Percentiles rank a stretch among this genome's conserved stretches.
These are phyloP conservation scores for Mythimna pallens DNA, from an alignment of 2,888 invertebrate species.

Conservation along the genomic window DNA sequence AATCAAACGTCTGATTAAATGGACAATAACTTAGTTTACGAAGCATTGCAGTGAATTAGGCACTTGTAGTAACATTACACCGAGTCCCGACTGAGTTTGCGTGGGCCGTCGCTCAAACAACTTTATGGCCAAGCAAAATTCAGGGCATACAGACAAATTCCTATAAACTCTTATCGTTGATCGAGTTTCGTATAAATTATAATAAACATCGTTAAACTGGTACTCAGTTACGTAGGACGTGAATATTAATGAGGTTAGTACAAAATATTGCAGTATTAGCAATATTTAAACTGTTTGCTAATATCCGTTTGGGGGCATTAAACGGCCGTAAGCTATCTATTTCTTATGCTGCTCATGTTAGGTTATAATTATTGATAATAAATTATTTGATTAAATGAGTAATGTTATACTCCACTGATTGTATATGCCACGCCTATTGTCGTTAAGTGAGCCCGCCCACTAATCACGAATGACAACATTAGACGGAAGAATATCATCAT, in stretches of 20 bases:
- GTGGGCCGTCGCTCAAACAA: constrained; percentile 42
- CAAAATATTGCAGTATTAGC: constrained; percentile 56
- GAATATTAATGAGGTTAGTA: constrained; percentile 50
- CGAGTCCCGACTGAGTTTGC: constrained; percentile 22
- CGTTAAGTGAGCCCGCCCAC: not conserved
- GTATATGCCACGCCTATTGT: not conserved
- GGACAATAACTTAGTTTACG: constrained; percentile 34
- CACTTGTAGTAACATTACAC: constrained; percentile 43
- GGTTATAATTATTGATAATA: constrained; percentile 28
- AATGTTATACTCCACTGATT: not conserved
- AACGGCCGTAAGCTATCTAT: constrained; percentile 15
- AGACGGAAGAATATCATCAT: not conserved
- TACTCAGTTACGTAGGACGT: constrained; percentile 49
- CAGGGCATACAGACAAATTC: constrained; percentile 54
- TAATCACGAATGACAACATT: not conserved
- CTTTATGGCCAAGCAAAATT: constrained; percentile 49
- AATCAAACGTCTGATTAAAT: constrained; percentile 49
- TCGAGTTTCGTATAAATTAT: constrained; percentile 57
- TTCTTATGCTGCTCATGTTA: constrained; percentile 18
- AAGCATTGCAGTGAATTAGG: constrained; percentile 40
- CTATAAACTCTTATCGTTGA: constrained; percentile 51
- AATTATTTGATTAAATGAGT: constrained; percentile 22
- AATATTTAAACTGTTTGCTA: constrained; percentile 53
- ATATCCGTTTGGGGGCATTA: constrained; percentile 40
- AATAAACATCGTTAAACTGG: constrained; percentile 51